phyloP scores from a whole-genome alignment of 2,888 invertebrate genomes.

The Notocelia uddmanniana region DNA sequence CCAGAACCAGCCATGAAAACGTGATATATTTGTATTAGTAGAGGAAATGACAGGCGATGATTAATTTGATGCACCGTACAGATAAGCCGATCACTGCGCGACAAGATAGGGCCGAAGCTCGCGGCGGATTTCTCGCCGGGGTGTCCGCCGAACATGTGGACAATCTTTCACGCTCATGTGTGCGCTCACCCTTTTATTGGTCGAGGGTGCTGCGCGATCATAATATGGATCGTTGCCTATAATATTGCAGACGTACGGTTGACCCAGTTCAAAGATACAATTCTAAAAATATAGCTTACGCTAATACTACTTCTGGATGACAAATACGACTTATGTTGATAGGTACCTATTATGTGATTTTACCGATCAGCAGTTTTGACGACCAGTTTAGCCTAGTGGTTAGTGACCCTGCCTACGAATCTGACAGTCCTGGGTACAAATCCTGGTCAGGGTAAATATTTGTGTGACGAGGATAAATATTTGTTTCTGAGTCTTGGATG shows the following conservation, averaged over 20 bases:
- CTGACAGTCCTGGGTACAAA: no score
- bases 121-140: constrained; percentile 66
- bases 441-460: no score
- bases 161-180: constrained; percentile 86
- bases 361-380: no score
- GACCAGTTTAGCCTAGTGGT: no score
- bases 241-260: constrained; percentile 36
- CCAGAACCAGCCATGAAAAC: no score
- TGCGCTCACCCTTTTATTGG: constrained; percentile 82
- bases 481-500: no score
- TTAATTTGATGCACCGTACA: constrained; percentile 73
- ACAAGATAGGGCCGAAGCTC: constrained; percentile 53
- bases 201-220: constrained; percentile 61
- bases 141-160: constrained; percentile 81
- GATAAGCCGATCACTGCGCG: constrained; percentile 72
- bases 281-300: constrained; percentile 32
- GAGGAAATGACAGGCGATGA: constrained; percentile 75
- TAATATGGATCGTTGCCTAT: constrained; percentile 59
- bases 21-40: constrained; percentile 74
- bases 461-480: no score
- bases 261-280: constrained; percentile 36
- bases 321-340: neutral
- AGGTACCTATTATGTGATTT: neutral
- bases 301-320: constrained; percentile 1
- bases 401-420: no score